These are phyloP conservation scores for Mizuhopecten yessoensis DNA, from an alignment of 1,140 invertebrate species.

Conservation along the genomic window DNA sequence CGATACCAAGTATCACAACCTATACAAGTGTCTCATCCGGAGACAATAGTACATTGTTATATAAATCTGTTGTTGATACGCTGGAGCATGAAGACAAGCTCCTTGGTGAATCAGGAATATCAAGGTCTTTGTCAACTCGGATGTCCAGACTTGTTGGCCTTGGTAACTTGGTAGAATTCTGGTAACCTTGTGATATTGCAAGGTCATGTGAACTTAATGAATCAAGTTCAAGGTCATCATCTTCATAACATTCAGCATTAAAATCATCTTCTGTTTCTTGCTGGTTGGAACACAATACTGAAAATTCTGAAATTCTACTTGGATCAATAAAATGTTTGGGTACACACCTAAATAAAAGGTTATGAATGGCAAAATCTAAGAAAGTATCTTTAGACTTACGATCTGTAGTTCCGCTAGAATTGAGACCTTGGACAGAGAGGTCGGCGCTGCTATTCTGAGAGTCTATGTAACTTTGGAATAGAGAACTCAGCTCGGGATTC, in stretches of 20 bases:
- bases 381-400: conserved; percentile 56
- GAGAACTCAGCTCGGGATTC: conserved; percentile 45
- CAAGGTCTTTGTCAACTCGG: not conserved
- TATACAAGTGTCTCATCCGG: conserved; percentile 50
- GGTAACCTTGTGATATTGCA: not conserved
- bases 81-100: conserved; percentile 48
- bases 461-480: conserved; percentile 48
- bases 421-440: not conserved
- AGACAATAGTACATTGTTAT: conserved; percentile 44
- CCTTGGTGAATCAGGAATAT: conserved; percentile 20
- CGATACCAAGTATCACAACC: not conserved
- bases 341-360: conserved; percentile 41
- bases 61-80: not conserved
- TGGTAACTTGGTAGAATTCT: not conserved
- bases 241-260: conserved; percentile 3
- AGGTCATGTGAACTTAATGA: not conserved
- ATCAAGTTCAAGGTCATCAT: not conserved
- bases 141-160: conserved; percentile 20
- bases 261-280: conserved; percentile 24
- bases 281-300: not conserved
- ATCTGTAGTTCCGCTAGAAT: conserved; percentile 28
- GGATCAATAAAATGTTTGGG: conserved; percentile 54
- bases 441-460: conserved; percentile 29
- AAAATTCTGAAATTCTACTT: conserved; percentile 46
- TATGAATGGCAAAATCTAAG: conserved; percentile 44